Conservation (phyloP, 2,797 vertebrate genomes). For the Enoplosus armatus region DNA sequence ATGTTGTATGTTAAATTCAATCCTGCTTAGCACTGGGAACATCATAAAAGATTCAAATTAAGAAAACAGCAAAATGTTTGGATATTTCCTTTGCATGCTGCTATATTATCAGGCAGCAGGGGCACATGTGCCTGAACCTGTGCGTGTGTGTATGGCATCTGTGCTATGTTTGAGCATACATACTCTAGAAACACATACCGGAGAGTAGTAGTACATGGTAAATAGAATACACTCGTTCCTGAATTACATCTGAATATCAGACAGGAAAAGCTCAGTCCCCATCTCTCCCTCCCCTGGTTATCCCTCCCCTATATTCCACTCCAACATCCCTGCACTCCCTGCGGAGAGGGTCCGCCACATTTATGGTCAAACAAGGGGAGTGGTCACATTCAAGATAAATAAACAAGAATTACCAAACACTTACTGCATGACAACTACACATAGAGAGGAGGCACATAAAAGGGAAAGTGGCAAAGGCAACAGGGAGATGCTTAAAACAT, state of each 20-base stretch:
- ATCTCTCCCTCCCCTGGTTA: conserved; percentile 53
- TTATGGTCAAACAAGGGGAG: conserved; percentile 78
- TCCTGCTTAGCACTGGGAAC: conserved; percentile 33
- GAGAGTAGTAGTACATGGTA: conserved; percentile 68
- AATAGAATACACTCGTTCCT: conserved; percentile 78
- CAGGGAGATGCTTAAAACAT: conserved; percentile 91
- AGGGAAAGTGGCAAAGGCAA: conserved; percentile 92
- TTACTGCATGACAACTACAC: conserved; percentile 85
- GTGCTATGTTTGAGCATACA: conserved; percentile 76
- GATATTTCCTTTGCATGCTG: conserved; percentile 62
- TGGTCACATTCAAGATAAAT: conserved; percentile 88
- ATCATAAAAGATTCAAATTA: conserved; percentile 32
- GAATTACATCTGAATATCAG: conserved; percentile 87
- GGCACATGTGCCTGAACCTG: conserved; percentile 55
- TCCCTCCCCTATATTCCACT: conserved; percentile 49
- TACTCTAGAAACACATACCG: conserved; percentile 63
- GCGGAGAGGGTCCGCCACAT: conserved; percentile 64
- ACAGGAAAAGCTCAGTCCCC: conserved; percentile 79
- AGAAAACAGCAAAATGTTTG: conserved; percentile 49
- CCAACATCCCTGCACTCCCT: conserved; percentile 54
- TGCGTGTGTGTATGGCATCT: conserved; percentile 62
- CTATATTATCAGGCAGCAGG: conserved; percentile 51
- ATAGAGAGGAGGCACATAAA: conserved; percentile 93
- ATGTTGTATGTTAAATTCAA: conserved; percentile 24
- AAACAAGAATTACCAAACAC: conserved; percentile 74